Percentiles rank a stretch among this genome's conserved stretches.
Conservation (phyloP, 2,113 vertebrate species). For the Silurus meridionalis region DNA sequence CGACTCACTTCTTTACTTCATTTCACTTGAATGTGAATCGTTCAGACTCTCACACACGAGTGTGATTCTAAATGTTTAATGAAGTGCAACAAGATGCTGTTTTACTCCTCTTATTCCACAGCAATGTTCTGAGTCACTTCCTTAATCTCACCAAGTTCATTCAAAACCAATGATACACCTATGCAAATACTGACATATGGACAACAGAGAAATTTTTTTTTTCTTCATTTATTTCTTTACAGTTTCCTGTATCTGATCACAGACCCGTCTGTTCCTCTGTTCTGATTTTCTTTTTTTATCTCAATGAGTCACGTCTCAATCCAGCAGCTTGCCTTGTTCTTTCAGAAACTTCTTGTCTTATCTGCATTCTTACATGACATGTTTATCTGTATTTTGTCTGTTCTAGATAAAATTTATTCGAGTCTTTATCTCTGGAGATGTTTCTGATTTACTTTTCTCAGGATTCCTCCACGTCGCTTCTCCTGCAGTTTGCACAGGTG, state of each 20-base stretch:
- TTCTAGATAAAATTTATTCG: neutral
- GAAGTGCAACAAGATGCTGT: no score
- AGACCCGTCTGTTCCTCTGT: neutral
- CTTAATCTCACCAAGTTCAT: no score
- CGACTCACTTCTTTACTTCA: no score
- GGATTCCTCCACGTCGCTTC: neutral
- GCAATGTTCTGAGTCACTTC: no score
- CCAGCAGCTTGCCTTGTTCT: neutral
- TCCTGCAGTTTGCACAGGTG: conserved; percentile 61
- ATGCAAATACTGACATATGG: neutral
- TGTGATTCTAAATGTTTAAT: no score
- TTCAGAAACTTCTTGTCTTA: neutral
- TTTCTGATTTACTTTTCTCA: neutral
- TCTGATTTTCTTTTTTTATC: neutral
- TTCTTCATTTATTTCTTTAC: neutral
- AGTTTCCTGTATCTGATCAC: neutral
- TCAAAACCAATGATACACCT: neutral
- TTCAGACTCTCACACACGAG: neutral
- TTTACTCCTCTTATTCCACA: no score
- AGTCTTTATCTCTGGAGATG: neutral
- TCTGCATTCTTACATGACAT: neutral
- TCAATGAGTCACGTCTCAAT: neutral
- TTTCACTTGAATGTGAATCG: neutral
- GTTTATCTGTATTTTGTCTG: neutral
- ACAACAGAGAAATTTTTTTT: neutral